A percentile compares a stretch with the other conserved stretches of the same genome.
phyloP scores from a whole-genome alignment of 2,797 vertebrate genomes.

The Eremophila alpestris region DNA sequence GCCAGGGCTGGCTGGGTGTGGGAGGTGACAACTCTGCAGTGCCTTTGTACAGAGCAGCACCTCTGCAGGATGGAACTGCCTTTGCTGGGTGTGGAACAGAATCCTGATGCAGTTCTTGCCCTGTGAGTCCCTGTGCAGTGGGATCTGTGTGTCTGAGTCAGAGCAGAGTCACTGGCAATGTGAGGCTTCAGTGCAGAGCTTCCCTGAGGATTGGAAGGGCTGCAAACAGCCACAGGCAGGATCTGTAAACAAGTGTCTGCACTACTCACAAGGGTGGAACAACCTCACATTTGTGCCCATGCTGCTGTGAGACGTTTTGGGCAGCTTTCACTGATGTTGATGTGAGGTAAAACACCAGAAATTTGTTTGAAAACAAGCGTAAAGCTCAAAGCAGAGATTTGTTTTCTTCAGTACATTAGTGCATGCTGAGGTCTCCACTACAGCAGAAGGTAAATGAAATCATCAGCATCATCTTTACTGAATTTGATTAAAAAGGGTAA shows the following conservation, averaged over 20 bases:
- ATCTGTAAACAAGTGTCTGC: neutral
- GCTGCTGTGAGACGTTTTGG: neutral
- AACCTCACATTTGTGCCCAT: neutral
- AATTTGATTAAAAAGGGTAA: neutral
- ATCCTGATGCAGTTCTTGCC: neutral
- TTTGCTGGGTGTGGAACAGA: neutral
- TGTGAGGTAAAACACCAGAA: neutral
- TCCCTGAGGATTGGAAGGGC: neutral
- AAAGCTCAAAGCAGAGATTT: neutral
- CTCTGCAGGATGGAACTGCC: neutral
- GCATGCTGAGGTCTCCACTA: neutral
- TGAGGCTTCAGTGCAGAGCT: neutral
- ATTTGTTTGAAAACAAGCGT: neutral
- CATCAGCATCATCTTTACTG: neutral
- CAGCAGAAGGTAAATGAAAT: constrained; percentile 22
- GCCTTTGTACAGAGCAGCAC: neutral
- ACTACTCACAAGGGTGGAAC: neutral
- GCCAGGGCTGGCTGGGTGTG: neutral
- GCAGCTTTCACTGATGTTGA: neutral
- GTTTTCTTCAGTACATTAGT: neutral
- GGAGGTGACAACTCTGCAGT: accelerated
- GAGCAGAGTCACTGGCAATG: neutral
- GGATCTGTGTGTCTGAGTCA: neutral
- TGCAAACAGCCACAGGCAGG: neutral
- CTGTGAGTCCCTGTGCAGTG: accelerated